Evolutionary conservation across 2,888 invertebrate species (phyloP).

Genomic region (Neoascia interrupta): DNA sequence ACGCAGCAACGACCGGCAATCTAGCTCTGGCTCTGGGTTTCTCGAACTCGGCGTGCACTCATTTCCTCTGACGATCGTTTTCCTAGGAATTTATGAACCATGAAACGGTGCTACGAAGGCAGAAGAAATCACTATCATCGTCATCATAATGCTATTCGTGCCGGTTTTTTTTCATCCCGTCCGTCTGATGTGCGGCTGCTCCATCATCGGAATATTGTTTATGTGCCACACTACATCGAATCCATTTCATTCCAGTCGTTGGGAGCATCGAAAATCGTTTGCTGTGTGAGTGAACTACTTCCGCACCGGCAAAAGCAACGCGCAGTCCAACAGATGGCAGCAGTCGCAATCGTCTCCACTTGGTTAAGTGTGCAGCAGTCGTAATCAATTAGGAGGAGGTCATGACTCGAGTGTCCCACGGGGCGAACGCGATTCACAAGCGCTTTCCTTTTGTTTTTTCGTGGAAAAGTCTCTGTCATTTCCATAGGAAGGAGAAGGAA

Average conservation of each 20-base stretch:
- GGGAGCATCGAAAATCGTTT: constrained; percentile 44
- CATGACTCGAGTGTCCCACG: constrained; percentile 39
- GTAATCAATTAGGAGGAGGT: constrained; percentile 61
- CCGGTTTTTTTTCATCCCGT: constrained; percentile 2
- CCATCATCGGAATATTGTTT: constrained; percentile 65
- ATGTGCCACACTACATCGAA: constrained; percentile 63
- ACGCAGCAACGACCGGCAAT: too few relatives aligned
- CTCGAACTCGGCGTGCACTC: constrained; percentile 39
- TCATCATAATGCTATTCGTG: constrained; percentile 18
- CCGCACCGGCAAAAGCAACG: too few relatives aligned
- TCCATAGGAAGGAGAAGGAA: constrained; percentile 17
- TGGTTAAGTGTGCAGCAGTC: background rate
- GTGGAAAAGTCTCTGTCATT: constrained; percentile 6
- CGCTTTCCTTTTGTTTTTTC: constrained; percentile 17
- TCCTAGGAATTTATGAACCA: constrained; percentile 63
- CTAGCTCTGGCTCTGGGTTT: too few relatives aligned
- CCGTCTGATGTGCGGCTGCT: constrained; percentile 6
- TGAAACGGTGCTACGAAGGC: constrained; percentile 60
- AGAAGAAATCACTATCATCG: constrained; percentile 60
- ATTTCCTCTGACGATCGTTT: constrained; percentile 58
- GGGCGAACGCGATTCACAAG: constrained; percentile 1
- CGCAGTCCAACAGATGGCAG: constrained; percentile 46
- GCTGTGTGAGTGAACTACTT: constrained; percentile 62
- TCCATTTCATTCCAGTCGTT: constrained; percentile 45
- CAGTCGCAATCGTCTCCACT: constrained; percentile 16